Evolutionary conservation across 2,797 vertebrate genomes (phyloP).

Genomic region (Sebastes jordani): DNA sequence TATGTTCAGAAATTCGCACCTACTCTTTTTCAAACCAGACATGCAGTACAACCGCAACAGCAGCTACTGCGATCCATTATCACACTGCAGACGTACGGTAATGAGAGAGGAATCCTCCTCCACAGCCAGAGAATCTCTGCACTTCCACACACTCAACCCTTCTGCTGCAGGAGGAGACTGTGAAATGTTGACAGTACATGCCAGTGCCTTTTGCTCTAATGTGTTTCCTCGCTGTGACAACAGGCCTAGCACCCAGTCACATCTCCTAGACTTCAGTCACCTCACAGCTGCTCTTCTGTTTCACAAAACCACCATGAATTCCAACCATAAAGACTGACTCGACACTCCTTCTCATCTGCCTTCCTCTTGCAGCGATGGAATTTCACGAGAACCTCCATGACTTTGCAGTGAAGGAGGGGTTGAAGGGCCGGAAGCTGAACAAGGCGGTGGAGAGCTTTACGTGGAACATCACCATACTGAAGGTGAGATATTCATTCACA

Average conservation of each 20-base stretch:
- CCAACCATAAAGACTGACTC: not conserved
- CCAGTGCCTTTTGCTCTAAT: conserved; percentile 30
- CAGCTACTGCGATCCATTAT: not conserved
- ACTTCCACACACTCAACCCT: not conserved
- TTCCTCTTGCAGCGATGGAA: conserved; percentile 88
- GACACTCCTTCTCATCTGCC: not conserved
- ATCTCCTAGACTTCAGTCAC: conserved; percentile 8
- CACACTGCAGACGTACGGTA: not conserved
- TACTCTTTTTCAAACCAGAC: not conserved
- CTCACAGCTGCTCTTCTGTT: conserved; percentile 22
- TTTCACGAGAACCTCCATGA: conserved; percentile 96
- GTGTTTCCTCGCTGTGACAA: conserved; percentile 34
- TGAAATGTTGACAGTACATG: conserved; percentile 32
- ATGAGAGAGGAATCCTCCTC: not conserved
- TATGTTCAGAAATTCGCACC: not conserved
- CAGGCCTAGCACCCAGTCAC: conserved; percentile 13
- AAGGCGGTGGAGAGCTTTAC: conserved; percentile 98
- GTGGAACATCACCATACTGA: conserved; percentile 98
- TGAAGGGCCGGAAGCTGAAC: conserved; percentile 94
- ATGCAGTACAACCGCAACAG: not conserved
- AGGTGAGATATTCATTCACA: conserved; percentile 80
- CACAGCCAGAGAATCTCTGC: not conserved
- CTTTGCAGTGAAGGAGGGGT: conserved; percentile 91
- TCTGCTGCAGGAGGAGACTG: conserved; percentile 7
- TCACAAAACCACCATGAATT: conserved; percentile 1